Base-by-base conservation (phyloP, 2,888 invertebrate genomes). In the Harmothoe impar region DNA sequence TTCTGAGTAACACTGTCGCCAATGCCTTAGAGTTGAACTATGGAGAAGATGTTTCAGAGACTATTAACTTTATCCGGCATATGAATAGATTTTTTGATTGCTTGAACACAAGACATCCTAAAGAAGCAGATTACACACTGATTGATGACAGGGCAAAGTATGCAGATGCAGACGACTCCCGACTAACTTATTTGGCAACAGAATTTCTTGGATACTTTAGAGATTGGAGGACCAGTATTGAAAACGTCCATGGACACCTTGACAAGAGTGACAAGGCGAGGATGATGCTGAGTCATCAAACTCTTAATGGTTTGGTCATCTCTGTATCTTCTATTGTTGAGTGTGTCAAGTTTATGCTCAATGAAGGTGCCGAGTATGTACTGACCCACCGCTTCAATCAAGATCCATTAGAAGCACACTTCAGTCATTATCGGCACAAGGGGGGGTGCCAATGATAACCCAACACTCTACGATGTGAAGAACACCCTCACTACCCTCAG, bases 1-100 rank as follows among this genome's bases (percentile, higher is more conserved):
- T 90, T 25, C 35, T 90, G 12, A 90, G 90, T 68, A 23, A 10
- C 5, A 89, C 89, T 29, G 90, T 90, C 10, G 90, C 89, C 23
- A 89, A 77, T 72, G 89, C 78, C 3, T 68, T 90, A 7, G 52
- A 89, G 29, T 7, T 33, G 3, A 5, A n/a, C 23, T 25, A 17
- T 89, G 89, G 52, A 5, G 89, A 77, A 20, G 5, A 23, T 15
- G 43, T 88, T 5, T 68, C 23, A 29, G 92, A 92, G 56, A 92
- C 92, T 5, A 91, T 92, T 0, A 17, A n/a, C 5, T 92, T 92
- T 56, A 86, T 92, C 10, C 84, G 91, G 33, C 68, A 54, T n/a
- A 84, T 92, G 89, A 90, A 92, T 77, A 91, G 90, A 68, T 92
- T 92, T 52, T 92, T 92, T 90, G 92, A 92, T 68, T 90, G 89